Evolutionary conservation across 2,113 vertebrate species (phyloP).

Genomic region (Lates calcarifer): DNA sequence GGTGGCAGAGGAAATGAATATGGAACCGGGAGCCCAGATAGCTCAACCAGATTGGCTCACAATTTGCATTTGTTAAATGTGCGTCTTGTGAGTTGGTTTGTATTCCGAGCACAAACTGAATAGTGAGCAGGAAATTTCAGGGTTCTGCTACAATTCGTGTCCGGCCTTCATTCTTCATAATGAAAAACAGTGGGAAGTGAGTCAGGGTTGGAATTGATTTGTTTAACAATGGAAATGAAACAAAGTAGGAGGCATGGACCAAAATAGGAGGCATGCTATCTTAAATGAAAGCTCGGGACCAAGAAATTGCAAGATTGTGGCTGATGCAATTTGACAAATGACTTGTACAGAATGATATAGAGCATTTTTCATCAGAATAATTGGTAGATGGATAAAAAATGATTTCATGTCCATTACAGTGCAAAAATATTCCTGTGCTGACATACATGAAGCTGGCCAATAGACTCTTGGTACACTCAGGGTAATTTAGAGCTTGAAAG

Average conservation of each 20-base stretch:
- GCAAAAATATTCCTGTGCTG: constrained; percentile 36
- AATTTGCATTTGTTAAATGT: constrained; percentile 83
- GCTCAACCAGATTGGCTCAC: constrained; percentile 75
- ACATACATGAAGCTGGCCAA: constrained; percentile 17
- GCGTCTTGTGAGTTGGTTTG: constrained; percentile 75
- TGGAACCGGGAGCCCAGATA: constrained; percentile 67
- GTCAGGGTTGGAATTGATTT: constrained; percentile 83
- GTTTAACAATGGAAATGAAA: constrained; percentile 85
- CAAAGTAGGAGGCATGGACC: constrained; percentile 78
- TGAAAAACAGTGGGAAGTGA: constrained; percentile 83
- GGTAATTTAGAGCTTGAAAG: constrained; percentile 39
- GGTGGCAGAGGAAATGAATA: constrained; percentile 79
- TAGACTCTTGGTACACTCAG: constrained; percentile 28
- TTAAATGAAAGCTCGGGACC: constrained; percentile 75
- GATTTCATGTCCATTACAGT: constrained; percentile 54
- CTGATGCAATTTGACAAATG: constrained; percentile 78
- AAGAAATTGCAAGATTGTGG: constrained; percentile 76
- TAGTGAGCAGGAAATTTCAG: constrained; percentile 81
- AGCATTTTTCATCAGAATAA: constrained; percentile 71
- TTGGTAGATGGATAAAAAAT: constrained; percentile 59
- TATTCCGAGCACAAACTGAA: constrained; percentile 81
- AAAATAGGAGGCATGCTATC: constrained; percentile 76
- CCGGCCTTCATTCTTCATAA: constrained; percentile 77
- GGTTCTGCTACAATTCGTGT: constrained; percentile 81
- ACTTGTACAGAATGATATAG: constrained; percentile 67